Evolutionary conservation across 2,888 invertebrate species (phyloP).

Genomic region (Tipula unca): DNA sequence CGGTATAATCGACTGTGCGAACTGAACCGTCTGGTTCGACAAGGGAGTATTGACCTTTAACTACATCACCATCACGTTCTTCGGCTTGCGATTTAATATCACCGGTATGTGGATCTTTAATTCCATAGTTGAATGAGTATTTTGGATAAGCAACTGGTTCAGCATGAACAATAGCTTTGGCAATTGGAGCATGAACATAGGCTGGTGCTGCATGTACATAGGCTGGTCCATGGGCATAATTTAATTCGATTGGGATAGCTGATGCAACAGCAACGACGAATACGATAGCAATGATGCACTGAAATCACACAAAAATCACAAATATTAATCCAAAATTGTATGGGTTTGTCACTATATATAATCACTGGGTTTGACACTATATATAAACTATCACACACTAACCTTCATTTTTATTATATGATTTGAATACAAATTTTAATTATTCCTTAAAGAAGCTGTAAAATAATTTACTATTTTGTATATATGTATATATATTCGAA

Average conservation of each 20-base stretch:
- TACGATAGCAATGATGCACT: constrained; percentile 40
- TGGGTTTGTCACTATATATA: neutral
- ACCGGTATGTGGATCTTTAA: constrained; percentile 62
- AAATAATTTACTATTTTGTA: neutral
- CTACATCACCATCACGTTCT: constrained; percentile 61
- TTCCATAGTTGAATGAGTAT: constrained; percentile 61
- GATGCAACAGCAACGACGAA: constrained; percentile 36
- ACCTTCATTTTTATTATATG: neutral
- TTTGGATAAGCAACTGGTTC: constrained; percentile 52
- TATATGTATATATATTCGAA: neutral
- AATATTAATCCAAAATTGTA: neutral
- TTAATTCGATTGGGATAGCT: constrained; percentile 40
- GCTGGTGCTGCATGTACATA: constrained; percentile 28
- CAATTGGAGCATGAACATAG: constrained; percentile 29
- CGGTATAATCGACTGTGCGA: constrained; percentile 54
- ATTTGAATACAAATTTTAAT: neutral
- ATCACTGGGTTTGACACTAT: neutral
- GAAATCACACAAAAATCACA: constrained; percentile 25
- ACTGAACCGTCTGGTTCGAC: constrained; percentile 45
- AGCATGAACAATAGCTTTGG: constrained; percentile 28
- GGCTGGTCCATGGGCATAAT: constrained; percentile 36
- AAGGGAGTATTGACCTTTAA: constrained; percentile 55
- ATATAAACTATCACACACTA: neutral
- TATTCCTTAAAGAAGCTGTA: neutral
- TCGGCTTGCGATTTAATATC: constrained; percentile 62